Conservation (phyloP, 2,113 vertebrate genomes). For the Nothoprocta pentlandii region DNA sequence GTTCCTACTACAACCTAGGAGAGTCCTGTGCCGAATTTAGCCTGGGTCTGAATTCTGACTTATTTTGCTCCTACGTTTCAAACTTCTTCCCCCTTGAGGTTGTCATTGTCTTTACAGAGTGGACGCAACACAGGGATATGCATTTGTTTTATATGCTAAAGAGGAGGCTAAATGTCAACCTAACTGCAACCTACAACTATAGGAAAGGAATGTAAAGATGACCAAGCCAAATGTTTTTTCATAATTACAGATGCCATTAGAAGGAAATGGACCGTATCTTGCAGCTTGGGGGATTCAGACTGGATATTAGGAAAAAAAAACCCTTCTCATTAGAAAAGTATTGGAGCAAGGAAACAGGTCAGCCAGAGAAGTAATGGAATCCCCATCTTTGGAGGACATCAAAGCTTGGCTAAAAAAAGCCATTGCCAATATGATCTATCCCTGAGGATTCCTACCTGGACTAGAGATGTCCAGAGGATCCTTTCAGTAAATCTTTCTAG, state of each 20-base stretch:
- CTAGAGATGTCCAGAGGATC: background rate
- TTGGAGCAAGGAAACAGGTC: background rate
- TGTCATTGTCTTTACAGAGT: background rate
- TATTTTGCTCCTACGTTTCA: background rate
- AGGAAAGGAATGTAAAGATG: background rate
- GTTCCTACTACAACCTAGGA: no score
- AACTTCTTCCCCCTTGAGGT: background rate
- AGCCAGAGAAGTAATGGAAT: background rate
- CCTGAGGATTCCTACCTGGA: background rate
- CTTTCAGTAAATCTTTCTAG: background rate
- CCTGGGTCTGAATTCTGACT: no score
- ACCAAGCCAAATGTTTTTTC: background rate
- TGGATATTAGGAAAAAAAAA: background rate
- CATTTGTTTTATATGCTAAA: background rate
- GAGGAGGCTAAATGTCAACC: background rate
- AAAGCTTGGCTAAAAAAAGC: background rate
- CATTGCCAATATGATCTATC: background rate
- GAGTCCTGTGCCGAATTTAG: no score
- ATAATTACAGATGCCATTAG: background rate
- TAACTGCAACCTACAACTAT: background rate
- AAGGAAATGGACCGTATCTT: accelerated
- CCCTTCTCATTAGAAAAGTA: background rate
- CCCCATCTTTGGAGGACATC: background rate
- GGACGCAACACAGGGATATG: background rate
- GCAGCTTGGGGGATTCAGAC: background rate